Base-by-base conservation (phyloP, 1,140 invertebrate species). In the Leucophenga varia region DNA sequence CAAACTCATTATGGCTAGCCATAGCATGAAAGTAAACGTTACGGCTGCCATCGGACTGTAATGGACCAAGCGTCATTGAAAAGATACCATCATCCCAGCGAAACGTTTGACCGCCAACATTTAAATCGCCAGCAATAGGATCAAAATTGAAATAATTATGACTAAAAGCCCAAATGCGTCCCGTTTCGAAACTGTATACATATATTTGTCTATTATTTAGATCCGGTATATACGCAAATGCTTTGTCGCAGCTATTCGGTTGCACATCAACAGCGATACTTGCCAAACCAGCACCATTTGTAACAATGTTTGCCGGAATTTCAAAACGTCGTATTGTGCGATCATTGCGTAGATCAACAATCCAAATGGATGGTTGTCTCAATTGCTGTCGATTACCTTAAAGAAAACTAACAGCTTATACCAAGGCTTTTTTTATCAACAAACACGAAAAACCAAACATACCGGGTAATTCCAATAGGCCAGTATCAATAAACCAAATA, bases 61-160 rank as follows among this genome's bases (percentile, higher is more conserved):
- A 61, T 0, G 80, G 79, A 0, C 84, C 82, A 20, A 88, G 53
- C 0, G 83, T 82, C 1, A 86, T 61, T 42, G 85, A 86, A 61
- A 89, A 88, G 4, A 89, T 73, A 1, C 87, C 86, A 57, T 89
- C 87, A 36, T 81, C 82, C 86, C 86, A 88, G 67, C 86, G 84
- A 59, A 87, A 88, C 2, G 76, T 72, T 40, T 82, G 77, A 3
- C 81, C 83, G 25, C 79, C 82, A 25, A 89, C 80, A 42, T 81
- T 80, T 54, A 87, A 81, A 59, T 86, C 86, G 0, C 87, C 86
- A 38, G 80, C 74, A 1, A 82, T 55, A 1, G 87, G 86, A 69
- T 89, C 87, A 36, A 88, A 82, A 59, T 81, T 77, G 61, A 89
- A 89, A 63, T 82, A 90, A 54, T 88, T 87, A 53, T 90, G 87